These are phyloP conservation scores for Torymus tubicola DNA, from an alignment of 2,888 invertebrate genomes.

Conservation along the genomic window DNA sequence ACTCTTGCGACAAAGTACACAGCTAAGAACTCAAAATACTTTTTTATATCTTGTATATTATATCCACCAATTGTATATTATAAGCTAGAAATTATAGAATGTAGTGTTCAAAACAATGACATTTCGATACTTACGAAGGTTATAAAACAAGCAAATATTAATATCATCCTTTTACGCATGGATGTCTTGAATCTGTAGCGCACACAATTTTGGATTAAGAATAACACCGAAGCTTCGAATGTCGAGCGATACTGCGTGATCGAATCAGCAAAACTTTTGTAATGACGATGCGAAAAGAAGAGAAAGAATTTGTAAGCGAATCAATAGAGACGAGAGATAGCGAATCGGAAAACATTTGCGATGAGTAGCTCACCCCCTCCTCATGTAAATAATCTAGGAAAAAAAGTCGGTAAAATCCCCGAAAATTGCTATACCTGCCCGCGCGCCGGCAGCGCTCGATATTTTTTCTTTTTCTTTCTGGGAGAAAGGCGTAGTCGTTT, in stretches of 20 bases:
- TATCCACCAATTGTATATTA: too few species aligned
- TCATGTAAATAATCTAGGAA: constrained; percentile 53
- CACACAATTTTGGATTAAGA: neutral
- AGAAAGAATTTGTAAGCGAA: neutral
- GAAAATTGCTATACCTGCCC: constrained; percentile 47
- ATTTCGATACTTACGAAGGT: constrained; percentile 4
- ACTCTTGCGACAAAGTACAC: too few species aligned
- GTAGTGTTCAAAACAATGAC: too few species aligned
- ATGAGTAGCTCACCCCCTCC: constrained; percentile 46
- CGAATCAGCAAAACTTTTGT: constrained; percentile 51
- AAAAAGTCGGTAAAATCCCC: constrained; percentile 31
- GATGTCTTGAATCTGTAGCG: neutral
- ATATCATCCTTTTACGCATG: neutral
- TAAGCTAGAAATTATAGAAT: too few species aligned
- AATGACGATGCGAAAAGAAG: neutral
- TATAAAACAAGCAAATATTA: constrained; percentile 28
- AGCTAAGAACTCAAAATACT: neutral
- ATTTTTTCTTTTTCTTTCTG: constrained; percentile 44
- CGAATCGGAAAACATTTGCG: constrained; percentile 41
- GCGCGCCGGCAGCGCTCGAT: constrained; percentile 55
- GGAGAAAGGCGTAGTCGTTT: constrained; percentile 21
- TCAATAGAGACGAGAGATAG: neutral
- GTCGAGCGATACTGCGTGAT: neutral
- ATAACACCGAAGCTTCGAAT: constrained; percentile 20
- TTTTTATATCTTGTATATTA: neutral